Conservation (phyloP, 2,888 invertebrate genomes). For the Matsumyia berberina region DNA sequence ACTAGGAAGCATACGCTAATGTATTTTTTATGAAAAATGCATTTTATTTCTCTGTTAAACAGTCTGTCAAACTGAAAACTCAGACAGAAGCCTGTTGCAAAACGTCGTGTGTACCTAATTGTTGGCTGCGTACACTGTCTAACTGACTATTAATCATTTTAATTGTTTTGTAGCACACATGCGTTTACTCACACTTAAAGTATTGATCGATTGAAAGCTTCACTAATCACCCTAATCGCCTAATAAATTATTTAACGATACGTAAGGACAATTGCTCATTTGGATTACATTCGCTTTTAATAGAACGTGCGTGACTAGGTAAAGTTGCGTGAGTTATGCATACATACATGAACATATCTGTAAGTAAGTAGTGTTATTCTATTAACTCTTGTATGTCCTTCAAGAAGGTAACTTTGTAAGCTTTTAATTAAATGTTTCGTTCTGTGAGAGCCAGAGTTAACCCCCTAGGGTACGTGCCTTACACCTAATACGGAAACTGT, state of each 20-base stretch:
- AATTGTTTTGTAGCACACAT: neutral
- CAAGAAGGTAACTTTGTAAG: no score
- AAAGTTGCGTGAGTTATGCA: neutral
- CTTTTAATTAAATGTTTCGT: no score
- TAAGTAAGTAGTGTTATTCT: no score
- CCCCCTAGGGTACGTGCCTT: no score
- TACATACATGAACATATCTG: no score
- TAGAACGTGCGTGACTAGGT: neutral
- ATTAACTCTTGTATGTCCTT: no score
- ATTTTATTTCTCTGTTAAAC: neutral
- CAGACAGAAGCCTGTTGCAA: no score
- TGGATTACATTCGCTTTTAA: neutral
- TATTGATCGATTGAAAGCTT: neutral
- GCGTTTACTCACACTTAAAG: neutral
- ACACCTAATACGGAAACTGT: no score
- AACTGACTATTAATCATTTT: no score
- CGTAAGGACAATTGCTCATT: neutral
- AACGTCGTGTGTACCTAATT: no score
- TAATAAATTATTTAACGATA: constrained; percentile 11
- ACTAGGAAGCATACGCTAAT: neutral
- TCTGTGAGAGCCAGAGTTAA: no score
- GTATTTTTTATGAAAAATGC: neutral
- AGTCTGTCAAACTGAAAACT: neutral
- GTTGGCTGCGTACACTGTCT: no score
- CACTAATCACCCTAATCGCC: neutral